Evolutionary conservation across 1,140 invertebrate species (phyloP), one percentile per base, ranked within the genome.

Genomic region (Lordiphosa collinella): DNA sequence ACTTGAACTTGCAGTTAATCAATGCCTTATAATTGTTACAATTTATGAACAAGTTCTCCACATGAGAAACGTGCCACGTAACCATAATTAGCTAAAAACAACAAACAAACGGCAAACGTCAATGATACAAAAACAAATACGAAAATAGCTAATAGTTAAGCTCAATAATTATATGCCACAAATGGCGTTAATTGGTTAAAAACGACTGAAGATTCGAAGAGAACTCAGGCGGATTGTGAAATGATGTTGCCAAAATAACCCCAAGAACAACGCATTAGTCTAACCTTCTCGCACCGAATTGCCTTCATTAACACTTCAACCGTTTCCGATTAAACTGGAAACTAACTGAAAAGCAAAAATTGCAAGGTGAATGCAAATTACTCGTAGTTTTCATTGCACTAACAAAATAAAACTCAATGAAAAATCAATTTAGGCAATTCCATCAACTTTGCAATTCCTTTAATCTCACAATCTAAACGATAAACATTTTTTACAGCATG

Each of bases 21-120:
- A 82, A 76, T 76, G 78, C 62, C 37, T 47, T 54, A 31, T 67
- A 82, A 82, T 80, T 80, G 71, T 60, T 61, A 40, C 52, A 40
- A 51, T 60, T 65, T 63, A 58, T 58, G 55, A 74, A 65, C 75
- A 58, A 72, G 67, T 74, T 66, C 40, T 34, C 52, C 13, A 25
- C 16, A 18, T 47, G 50, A 35, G 43, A 64, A 63, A 65, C 54
- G 53, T 44, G 37, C 40, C 60, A 71, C 66, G 52, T 66, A 47
- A 16, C 41, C 54, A 43, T 69, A 80, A 74, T 72, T 74, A 80
- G 69, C 62, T 37, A 37, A 22, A 16, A 32, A 36, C 25, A 29
- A 8, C 36, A 60, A 53, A 60, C 31, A 3, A 37, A 37, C 12
- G 18, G 22, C 63, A 46, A 49, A 43, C 34, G 35, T 50, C 44